Percentiles rank a stretch among this genome's conserved stretches.
Conservation (phyloP, 2,797 vertebrate genomes). For the Diglossa cyanea region DNA sequence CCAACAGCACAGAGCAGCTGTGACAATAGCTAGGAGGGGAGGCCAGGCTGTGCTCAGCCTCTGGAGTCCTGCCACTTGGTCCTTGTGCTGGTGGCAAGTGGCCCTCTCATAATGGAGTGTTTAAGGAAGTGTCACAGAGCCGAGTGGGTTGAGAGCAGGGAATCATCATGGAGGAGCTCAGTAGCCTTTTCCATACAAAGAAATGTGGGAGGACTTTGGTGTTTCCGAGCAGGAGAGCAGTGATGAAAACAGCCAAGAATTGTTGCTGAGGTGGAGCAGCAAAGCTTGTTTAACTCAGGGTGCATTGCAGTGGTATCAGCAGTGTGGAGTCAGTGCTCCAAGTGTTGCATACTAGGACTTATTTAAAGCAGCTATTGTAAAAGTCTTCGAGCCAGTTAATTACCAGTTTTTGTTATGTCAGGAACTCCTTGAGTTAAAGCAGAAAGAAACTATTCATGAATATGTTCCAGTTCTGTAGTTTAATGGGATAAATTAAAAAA, state of each 20-base stretch:
- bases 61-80: not conserved
- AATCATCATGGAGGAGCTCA: not conserved
- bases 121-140: not conserved
- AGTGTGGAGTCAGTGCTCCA: slow-evolving; percentile 29
- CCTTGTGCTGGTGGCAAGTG: not conserved
- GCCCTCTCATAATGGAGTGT: not conserved
- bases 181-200: not conserved
- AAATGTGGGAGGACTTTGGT: not conserved
- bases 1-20: not conserved
- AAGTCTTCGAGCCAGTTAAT: slow-evolving; percentile 77
- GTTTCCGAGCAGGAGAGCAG: not conserved
- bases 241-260: not conserved
- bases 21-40: not conserved
- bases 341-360: slow-evolving; percentile 51
- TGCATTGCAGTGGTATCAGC: slow-evolving; percentile 62
- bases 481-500: slow-evolving; percentile 74
- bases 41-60: not conserved
- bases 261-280: not conserved
- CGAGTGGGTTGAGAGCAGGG: not conserved
- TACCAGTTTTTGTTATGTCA: slow-evolving; percentile 82
- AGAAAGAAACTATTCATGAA: slow-evolving; percentile 80
- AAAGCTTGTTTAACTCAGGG: slow-evolving; percentile 58
- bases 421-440: slow-evolving; percentile 78
- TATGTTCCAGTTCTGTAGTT: slow-evolving; percentile 81
- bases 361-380: slow-evolving; percentile 79